Evolutionary conservation across 2,797 vertebrate species (phyloP).

Genomic region (Acipenser oxyrinchus): DNA sequence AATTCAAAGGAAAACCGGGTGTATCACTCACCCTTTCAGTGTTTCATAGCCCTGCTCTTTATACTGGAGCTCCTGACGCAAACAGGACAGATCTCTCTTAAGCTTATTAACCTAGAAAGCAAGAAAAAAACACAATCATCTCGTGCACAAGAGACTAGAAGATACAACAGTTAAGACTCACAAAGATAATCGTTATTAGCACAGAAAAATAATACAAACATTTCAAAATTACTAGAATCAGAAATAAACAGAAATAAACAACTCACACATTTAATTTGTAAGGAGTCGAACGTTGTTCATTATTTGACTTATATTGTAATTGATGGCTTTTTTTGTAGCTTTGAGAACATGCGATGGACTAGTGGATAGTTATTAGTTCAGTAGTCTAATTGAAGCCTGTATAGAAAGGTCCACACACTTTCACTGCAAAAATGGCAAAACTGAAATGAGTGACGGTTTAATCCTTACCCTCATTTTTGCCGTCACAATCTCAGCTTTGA

Average conservation of each 20-base stretch:
- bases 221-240: too few relatives aligned
- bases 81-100: constrained; percentile 88
- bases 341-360: too few relatives aligned
- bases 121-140: constrained; percentile 16
- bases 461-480: constrained; percentile 87
- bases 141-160: constrained; percentile 7
- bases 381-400: too few relatives aligned
- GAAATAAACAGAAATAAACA: too few relatives aligned
- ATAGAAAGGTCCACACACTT: too few relatives aligned
- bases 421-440: background rate
- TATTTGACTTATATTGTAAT: too few relatives aligned
- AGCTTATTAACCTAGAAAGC: constrained; percentile 81
- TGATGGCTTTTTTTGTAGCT: too few relatives aligned
- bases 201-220: background rate
- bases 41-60: constrained; percentile 93
- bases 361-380: too few relatives aligned
- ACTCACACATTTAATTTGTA: too few relatives aligned
- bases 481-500: constrained; percentile 93
- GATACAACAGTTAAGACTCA: background rate
- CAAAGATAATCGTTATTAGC: too few relatives aligned
- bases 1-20: too few relatives aligned
- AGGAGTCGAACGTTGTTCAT: too few relatives aligned
- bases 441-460: background rate
- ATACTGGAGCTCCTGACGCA: constrained; percentile 89
- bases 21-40: constrained; percentile 79